phyloP scores from a whole-genome alignment of 2,888 invertebrate genomes.

The Tortricodes alternella region DNA sequence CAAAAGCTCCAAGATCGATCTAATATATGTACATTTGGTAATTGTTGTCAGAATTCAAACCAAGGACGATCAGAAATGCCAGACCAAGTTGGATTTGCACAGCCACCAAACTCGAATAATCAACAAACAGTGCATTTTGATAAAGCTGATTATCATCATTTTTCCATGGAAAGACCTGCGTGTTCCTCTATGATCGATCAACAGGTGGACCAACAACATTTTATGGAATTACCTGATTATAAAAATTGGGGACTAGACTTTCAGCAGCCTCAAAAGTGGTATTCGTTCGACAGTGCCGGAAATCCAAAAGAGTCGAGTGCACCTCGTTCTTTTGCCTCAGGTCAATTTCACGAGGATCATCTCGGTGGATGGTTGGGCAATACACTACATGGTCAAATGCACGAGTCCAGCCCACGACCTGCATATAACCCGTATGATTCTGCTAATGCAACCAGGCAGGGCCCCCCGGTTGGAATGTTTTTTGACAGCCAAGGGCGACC shows the following conservation, averaged over 20 bases:
- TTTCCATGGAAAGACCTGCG: background rate
- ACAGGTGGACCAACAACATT: background rate
- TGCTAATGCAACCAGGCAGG: background rate
- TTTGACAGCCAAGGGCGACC: background rate
- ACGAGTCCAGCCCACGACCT: background rate
- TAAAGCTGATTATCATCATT: background rate
- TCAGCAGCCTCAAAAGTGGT: background rate
- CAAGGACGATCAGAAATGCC: background rate
- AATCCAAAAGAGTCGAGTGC: background rate
- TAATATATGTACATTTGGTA: too few relatives aligned
- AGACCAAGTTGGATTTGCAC: background rate
- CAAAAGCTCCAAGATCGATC: background rate
- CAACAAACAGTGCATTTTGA: background rate
- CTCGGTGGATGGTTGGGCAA: background rate
- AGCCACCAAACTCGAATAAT: background rate
- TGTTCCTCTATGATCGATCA: conserved; percentile 19
- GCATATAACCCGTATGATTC: background rate
- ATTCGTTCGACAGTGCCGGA: background rate
- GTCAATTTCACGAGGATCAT: background rate
- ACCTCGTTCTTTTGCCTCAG: background rate
- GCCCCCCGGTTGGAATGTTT: background rate
- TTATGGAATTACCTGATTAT: background rate
- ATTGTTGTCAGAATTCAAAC: background rate
- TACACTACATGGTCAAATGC: background rate
- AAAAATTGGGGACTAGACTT: background rate